Evolutionary conservation across 1,140 invertebrate genomes (phyloP).

Genomic region (Idris sp.): DNA sequence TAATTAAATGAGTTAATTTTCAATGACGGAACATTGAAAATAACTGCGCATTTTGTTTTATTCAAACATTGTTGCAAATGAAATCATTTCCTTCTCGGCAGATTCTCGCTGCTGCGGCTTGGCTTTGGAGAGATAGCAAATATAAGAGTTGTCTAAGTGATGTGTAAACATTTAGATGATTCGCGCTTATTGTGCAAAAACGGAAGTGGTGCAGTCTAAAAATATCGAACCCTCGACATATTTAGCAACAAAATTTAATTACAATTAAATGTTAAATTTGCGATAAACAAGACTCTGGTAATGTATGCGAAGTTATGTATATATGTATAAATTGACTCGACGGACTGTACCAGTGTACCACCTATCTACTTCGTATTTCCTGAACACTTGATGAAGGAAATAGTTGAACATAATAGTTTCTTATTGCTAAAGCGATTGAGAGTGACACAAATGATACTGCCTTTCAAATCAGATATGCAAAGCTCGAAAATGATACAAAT

Average conservation of each 20-base stretch:
- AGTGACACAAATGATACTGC: constrained; percentile 39
- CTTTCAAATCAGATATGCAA: constrained; percentile 18
- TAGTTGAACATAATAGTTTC: constrained; percentile 59
- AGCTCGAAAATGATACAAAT: no score
- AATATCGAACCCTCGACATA: no score
- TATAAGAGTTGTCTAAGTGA: constrained; percentile 10
- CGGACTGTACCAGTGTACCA: constrained; percentile 31
- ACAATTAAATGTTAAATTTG: constrained; percentile 10
- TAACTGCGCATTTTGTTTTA: no score
- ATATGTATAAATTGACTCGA: no score
- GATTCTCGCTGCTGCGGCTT: no score
- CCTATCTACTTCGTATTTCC: constrained; percentile 56
- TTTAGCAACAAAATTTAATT: neutral
- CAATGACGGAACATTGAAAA: no score
- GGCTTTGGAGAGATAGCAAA: constrained; percentile 7
- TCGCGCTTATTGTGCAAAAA: neutral
- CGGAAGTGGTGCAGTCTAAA: neutral
- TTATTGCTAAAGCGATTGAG: constrained; percentile 54
- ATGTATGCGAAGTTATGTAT: no score
- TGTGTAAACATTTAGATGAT: constrained; percentile 7
- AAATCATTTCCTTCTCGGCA: no score
- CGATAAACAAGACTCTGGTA: constrained; percentile 23
- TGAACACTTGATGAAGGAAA: constrained; percentile 57
- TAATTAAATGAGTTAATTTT: constrained; percentile 18
- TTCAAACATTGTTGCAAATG: constrained; percentile 17